phyloP scores from a whole-genome alignment of 2,113 vertebrate species.

The Rhea pennata region DNA sequence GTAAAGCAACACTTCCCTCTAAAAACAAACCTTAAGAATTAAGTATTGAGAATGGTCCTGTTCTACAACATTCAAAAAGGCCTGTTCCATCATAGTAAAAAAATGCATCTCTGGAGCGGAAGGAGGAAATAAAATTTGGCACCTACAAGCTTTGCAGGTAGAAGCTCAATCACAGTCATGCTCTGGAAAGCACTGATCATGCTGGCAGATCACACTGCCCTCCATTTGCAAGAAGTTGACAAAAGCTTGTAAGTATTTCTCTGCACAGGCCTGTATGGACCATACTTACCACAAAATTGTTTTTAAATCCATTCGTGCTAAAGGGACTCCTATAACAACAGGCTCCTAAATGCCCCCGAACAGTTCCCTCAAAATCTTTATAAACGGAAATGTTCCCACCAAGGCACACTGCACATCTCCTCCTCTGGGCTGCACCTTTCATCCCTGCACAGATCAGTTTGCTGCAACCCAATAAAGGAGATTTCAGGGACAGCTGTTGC shows the following conservation, averaged over 20 bases:
- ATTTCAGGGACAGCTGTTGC: conserved; percentile 53
- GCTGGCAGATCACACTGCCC: rapidly evolving
- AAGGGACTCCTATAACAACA: background rate
- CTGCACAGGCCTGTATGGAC: background rate
- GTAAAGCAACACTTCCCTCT: background rate
- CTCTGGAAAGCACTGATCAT: background rate
- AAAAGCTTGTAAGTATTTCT: background rate
- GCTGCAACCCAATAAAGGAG: conserved; percentile 61
- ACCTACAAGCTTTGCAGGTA: background rate
- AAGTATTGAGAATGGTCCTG: background rate
- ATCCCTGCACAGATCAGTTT: background rate
- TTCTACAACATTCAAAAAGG: background rate
- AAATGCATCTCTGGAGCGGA: background rate
- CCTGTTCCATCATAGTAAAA: background rate
- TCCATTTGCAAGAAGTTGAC: background rate
- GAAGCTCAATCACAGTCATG: background rate
- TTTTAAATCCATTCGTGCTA: background rate
- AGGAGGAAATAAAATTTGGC: background rate
- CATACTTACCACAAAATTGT: background rate
- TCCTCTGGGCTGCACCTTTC: background rate
- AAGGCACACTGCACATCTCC: background rate
- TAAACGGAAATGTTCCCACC: background rate
- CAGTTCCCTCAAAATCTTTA: rapidly evolving
- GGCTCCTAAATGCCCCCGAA: background rate
- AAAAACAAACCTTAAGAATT: background rate